Evolutionary conservation across 2,888 invertebrate species (phyloP).

Genomic region (Nephrocerus scutellatus): DNA sequence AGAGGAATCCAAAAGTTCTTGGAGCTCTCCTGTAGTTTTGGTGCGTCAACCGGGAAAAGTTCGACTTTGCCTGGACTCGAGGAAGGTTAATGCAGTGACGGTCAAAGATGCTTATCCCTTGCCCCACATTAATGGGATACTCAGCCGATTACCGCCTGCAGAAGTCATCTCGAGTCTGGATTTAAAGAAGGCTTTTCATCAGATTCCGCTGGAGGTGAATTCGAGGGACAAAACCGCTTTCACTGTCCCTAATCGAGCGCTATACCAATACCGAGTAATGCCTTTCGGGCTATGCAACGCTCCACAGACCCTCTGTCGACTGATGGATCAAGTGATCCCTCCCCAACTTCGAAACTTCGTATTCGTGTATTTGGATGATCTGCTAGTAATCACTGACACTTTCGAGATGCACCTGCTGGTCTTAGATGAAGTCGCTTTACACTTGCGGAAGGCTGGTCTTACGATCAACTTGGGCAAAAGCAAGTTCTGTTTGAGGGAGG

Average conservation of each 20-base stretch:
- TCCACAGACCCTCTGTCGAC: slow-evolving; percentile 1
- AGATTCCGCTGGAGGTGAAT: slow-evolving; percentile 6
- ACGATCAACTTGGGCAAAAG: slow-evolving; percentile 1
- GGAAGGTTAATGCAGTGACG: slow-evolving; percentile 26
- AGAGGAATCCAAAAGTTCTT: no score
- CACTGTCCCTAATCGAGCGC: slow-evolving; percentile 8
- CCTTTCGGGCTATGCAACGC: slow-evolving; percentile 10
- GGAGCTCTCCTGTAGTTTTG: slow-evolving; percentile 27
- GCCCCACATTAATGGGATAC: slow-evolving; percentile 9
- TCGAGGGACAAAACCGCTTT: slow-evolving; percentile 9
- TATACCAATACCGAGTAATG: slow-evolving; percentile 6
- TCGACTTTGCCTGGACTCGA: slow-evolving; percentile 26
- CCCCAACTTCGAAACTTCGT: background rate
- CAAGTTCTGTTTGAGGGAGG: slow-evolving; percentile 2
- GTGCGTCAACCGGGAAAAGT: slow-evolving; percentile 21
- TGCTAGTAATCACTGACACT: background rate
- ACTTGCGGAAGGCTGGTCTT: background rate
- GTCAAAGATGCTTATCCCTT: slow-evolving; percentile 13
- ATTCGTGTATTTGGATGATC: slow-evolving; percentile 7
- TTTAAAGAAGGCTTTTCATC: slow-evolving; percentile 13
- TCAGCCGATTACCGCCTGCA: slow-evolving; percentile 6
- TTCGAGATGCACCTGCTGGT: background rate
- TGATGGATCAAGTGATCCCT: slow-evolving; percentile 5
- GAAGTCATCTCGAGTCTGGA: slow-evolving; percentile 12
- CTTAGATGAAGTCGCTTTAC: background rate